A percentile compares a stretch with the other conserved stretches of the same genome.
Evolutionary conservation across 2,113 vertebrate genomes (phyloP).

Genomic region (Channa argus): DNA sequence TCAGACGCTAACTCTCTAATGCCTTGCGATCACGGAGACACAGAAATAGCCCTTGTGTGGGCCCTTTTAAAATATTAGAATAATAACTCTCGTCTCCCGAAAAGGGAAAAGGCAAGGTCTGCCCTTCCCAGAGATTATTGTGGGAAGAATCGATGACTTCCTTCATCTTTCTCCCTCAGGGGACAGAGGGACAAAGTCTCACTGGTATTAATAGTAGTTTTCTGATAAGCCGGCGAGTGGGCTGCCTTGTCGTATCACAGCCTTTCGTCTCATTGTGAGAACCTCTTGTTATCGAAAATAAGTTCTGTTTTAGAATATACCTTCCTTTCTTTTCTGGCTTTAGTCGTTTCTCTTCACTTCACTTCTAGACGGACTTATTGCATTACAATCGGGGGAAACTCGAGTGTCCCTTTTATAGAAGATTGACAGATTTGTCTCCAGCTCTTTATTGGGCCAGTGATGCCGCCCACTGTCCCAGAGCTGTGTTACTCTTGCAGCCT

Average conservation of each 20-base stretch:
- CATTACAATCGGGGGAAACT: conserved; percentile 49
- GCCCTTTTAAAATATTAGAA: conserved; percentile 60
- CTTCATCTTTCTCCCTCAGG: conserved; percentile 69
- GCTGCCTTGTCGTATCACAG: conserved; percentile 39
- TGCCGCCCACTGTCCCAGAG: conserved; percentile 34
- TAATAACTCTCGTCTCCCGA: conserved; percentile 67
- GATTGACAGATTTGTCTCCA: conserved; percentile 39
- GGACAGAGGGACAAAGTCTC: conserved; percentile 64
- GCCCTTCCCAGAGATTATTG: conserved; percentile 76
- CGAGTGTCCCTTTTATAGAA: conserved; percentile 46
- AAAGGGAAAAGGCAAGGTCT: conserved; percentile 67
- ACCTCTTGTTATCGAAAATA: conserved; percentile 56
- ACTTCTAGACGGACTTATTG: conserved; percentile 54
- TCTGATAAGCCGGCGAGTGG: conserved; percentile 54
- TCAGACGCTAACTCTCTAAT: conserved; percentile 9
- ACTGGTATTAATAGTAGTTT: conserved; percentile 74
- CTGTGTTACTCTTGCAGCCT: conserved; percentile 33
- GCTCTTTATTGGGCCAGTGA: conserved; percentile 16
- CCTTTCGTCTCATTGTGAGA: conserved; percentile 59
- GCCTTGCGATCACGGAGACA: conserved; percentile 36
- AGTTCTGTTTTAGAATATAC: conserved; percentile 51
- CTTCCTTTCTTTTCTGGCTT: conserved; percentile 57
- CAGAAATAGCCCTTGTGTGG: conserved; percentile 69
- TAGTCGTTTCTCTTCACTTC: conserved; percentile 29
- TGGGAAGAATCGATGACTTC: conserved; percentile 84